Percentiles rank a stretch among this genome's conserved stretches.
Conservation (phyloP, 2,113 vertebrate genomes). For the Heterocephalus glaber region DNA sequence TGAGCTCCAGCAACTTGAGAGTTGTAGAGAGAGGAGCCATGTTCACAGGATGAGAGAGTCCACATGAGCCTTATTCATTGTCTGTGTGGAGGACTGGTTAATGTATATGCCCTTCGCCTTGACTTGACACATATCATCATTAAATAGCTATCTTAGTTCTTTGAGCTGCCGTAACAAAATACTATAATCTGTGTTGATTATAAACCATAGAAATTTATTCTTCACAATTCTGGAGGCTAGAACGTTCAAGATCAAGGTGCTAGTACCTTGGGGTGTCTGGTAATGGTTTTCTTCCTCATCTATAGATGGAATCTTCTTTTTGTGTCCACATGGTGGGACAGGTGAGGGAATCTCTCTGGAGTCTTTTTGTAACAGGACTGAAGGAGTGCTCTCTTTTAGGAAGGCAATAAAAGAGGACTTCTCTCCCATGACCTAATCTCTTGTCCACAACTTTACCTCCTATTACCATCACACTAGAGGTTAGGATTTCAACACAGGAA, state of each 20-base stretch:
- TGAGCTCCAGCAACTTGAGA: background rate
- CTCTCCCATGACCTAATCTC: background rate
- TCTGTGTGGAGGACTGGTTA: background rate
- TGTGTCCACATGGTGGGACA: background rate
- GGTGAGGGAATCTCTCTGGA: background rate
- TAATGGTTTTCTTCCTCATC: background rate
- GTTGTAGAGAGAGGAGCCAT: no score
- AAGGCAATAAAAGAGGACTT: background rate
- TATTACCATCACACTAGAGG: background rate
- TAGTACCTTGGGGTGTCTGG: background rate
- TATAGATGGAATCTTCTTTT: background rate
- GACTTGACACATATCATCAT: background rate
- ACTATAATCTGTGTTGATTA: background rate
- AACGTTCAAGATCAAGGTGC: background rate
- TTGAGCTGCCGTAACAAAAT: background rate
- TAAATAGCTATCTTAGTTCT: background rate
- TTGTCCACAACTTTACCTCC: background rate
- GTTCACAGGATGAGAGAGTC: background rate
- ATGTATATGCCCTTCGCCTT: no score
- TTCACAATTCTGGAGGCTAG: background rate
- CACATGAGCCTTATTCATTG: accelerated
- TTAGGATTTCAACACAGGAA: background rate
- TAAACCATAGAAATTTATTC: background rate
- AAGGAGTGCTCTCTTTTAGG: background rate
- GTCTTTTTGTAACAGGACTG: background rate